Evolutionary conservation across 2,888 invertebrate species (phyloP).

Genomic region (Cataglyphis rosenhaueri): DNA sequence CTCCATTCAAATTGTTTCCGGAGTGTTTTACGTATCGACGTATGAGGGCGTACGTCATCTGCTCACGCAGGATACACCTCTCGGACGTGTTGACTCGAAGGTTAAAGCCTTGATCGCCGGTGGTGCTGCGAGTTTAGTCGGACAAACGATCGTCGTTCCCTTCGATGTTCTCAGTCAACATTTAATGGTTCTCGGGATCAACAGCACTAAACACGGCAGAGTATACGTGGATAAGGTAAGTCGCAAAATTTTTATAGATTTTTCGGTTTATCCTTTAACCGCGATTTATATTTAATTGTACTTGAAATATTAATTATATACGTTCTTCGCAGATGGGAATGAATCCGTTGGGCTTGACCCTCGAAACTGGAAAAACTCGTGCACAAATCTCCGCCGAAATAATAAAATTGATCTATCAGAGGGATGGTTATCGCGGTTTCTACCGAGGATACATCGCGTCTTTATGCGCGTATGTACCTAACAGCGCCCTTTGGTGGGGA

Average conservation of each 20-base stretch:
- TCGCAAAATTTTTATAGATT: neutral
- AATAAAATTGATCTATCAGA: slow-evolving; percentile 91
- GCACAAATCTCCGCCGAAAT: slow-evolving; percentile 91
- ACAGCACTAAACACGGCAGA: slow-evolving; percentile 80
- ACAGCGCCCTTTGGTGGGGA: slow-evolving; percentile 99
- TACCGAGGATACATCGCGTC: slow-evolving; percentile 98
- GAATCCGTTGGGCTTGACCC: slow-evolving; percentile 91
- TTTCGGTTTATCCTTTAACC: neutral
- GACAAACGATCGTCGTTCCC: slow-evolving; percentile 98
- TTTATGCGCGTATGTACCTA: slow-evolving; percentile 96
- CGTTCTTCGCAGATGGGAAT: slow-evolving; percentile 86
- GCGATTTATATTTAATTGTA: neutral
- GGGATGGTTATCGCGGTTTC: slow-evolving; percentile 95
- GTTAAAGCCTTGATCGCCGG: slow-evolving; percentile 94
- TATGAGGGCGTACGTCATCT: slow-evolving; percentile 96
- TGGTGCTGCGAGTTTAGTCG: slow-evolving; percentile 95
- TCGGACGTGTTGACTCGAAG: slow-evolving; percentile 88
- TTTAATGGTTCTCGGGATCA: slow-evolving; percentile 95
- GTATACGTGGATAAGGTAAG: slow-evolving; percentile 81
- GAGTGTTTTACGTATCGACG: slow-evolving; percentile 96
- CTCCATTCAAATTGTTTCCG: slow-evolving; percentile 93
- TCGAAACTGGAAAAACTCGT: slow-evolving; percentile 88
- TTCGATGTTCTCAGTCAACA: slow-evolving; percentile 99
- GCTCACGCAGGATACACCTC: slow-evolving; percentile 87
- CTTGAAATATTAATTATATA: neutral